These are phyloP conservation scores for Megatriorchis doriae DNA, from an alignment of 2,113 vertebrate species.

Conservation along the genomic window DNA sequence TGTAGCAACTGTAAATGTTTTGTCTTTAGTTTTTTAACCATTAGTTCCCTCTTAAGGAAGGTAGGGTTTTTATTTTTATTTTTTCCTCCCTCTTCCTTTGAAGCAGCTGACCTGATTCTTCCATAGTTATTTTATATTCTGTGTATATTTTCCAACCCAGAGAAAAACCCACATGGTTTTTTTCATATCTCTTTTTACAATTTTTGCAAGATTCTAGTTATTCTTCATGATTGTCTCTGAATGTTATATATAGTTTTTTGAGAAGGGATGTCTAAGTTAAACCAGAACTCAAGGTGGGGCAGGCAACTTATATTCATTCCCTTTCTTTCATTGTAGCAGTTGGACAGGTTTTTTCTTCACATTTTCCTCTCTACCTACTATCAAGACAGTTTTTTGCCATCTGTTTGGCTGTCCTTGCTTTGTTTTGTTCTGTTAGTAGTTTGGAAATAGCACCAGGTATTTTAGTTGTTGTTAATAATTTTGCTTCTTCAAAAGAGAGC, in stretches of 20 bases:
- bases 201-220: not conserved
- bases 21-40: not conserved
- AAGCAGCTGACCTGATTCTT: not conserved
- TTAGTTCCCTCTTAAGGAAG: not conserved
- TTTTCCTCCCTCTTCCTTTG: not conserved
- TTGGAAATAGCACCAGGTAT: not conserved
- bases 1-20: not conserved
- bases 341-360: not conserved
- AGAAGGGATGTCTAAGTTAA: not conserved
- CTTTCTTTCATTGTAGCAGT: not conserved
- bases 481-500: not conserved
- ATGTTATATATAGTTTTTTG: rapidly evolving
- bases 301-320: not conserved
- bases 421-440: not conserved
- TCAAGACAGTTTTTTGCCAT: not conserved
- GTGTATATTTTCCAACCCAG: not conserved
- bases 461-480: not conserved
- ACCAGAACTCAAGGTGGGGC: not conserved
- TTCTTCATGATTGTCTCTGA: not conserved
- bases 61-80: not conserved
- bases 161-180: too few relatives aligned
- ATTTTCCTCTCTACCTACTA: not conserved
- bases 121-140: not conserved
- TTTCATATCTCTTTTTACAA: not conserved
- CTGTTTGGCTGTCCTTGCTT: not conserved